These are phyloP conservation scores for Halichondria panicea DNA, from an alignment of 37 sponge, comb jelly and placozoan species.

Conservation along the genomic window DNA sequence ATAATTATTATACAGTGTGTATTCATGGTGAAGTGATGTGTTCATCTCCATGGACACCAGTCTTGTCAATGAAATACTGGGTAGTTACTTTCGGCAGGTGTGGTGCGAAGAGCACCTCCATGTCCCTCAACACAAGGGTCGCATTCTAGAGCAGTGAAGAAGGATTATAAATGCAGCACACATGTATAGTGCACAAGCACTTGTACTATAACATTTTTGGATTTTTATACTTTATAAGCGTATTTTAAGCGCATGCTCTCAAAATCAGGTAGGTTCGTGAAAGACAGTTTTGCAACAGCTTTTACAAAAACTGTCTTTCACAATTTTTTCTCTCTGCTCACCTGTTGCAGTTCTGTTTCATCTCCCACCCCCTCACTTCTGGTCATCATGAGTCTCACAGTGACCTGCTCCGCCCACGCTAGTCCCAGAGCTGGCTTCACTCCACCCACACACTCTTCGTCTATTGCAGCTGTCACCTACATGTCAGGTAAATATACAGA, in stretches of 20 bases:
- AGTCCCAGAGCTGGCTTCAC: conserved; percentile 78
- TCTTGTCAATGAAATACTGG: conserved; percentile 57
- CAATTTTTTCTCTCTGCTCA: background rate
- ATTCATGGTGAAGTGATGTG: background rate
- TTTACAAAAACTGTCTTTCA: too few relatives aligned
- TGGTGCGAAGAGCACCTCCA: conserved; percentile 69
- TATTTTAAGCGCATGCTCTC: too few relatives aligned
- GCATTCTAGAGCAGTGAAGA: background rate
- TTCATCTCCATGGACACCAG: conserved; percentile 62
- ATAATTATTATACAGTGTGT: too few relatives aligned
- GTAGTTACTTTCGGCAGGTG: conserved; percentile 65
- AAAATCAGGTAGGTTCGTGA: too few relatives aligned
- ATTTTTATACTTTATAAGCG: too few relatives aligned
- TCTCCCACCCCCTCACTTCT: conserved; percentile 48
- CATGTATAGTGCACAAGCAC: background rate
- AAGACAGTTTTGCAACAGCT: too few relatives aligned
- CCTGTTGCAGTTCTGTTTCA: conserved; percentile 7
- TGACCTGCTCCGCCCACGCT: conserved; percentile 76
- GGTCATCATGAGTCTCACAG: conserved; percentile 54
- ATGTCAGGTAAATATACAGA: background rate
- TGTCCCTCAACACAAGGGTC: conserved; percentile 4
- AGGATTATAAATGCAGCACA: background rate
- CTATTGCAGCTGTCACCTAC: conserved; percentile 44
- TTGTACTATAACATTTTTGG: too few relatives aligned
- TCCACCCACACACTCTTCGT: background rate